Percentiles rank a stretch among this genome's conserved stretches.
These are phyloP conservation scores for Sigmodon hispidus DNA, from an alignment of 2,113 vertebrate genomes.

Conservation along the genomic window DNA sequence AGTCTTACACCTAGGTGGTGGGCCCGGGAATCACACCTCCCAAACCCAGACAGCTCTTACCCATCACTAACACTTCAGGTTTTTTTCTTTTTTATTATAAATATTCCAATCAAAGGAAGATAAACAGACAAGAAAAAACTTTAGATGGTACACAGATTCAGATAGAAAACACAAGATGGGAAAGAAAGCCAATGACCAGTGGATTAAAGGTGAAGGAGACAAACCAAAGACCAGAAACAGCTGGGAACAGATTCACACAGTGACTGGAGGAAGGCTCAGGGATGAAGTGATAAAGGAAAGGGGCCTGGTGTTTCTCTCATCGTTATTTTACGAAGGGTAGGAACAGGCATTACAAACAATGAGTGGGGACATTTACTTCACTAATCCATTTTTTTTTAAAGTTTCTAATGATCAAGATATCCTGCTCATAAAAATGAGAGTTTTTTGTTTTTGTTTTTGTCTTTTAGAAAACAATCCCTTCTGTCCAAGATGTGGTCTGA, in stretches of 20 bases:
- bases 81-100: constrained; percentile 80
- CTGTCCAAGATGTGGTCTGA: constrained; percentile 22
- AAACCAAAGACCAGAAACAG: constrained; percentile 50
- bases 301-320: constrained; percentile 67
- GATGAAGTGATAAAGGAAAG: constrained; percentile 61
- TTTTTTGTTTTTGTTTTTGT: neutral
- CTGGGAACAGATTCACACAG: constrained; percentile 60
- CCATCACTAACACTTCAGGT: constrained; percentile 63
- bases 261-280: constrained; percentile 58
- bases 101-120: constrained; percentile 69
- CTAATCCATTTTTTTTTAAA: constrained; percentile 82
- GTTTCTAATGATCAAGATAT: constrained; percentile 82
- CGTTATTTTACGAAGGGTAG: constrained; percentile 65
- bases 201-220: constrained; percentile 73
- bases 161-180: constrained; percentile 79
- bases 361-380: constrained; percentile 79
- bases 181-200: constrained; percentile 59
- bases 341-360: constrained; percentile 82
- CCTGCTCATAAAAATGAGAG: constrained; percentile 78
- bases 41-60: constrained; percentile 66
- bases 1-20: neutral
- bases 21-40: neutral
- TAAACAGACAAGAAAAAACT: constrained; percentile 73
- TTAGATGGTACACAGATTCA: constrained; percentile 76
- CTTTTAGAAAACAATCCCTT: constrained; percentile 35